Base-by-base conservation (phyloP, 2,797 vertebrate genomes). In the Geotrypetes seraphini region DNA sequence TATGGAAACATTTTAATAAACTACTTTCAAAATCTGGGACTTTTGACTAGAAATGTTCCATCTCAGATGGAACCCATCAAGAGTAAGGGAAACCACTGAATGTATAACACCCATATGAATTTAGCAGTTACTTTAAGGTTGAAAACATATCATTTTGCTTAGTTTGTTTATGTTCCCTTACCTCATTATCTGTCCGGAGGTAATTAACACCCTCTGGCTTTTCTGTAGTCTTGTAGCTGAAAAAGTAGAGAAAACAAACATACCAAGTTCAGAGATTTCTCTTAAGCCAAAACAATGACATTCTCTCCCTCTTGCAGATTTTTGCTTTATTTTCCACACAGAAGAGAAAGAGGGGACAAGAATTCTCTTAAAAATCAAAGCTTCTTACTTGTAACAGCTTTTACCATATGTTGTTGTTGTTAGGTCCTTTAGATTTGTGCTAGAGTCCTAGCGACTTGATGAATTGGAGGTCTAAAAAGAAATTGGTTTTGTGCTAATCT, bases 171-270 rank as follows among this genome's bases (percentile, higher is more conserved):
- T 11, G 18, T 14, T 25, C n/a, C 12, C 60, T 75, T 82, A 99
- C 96, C 92, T 97, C 96, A 37, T 97, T 92, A 15, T 92, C 89
- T 56, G 91, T 83, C 53, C 85, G 84, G 35, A 88, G 79, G 19
- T 92, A 96, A 42, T 92, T 90, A 39, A 88, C 86, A 1, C 80
- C 80, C 1, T 87, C 86, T 4, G 76, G 73, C 48, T 89, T 92
- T 30, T 81, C 79, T 32, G 91, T 81, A 57, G 79, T 74, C 57
- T 92, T 96, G 66, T 89, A 96, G 65, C 93, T 99, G 67, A 58
- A 63, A 68, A 63, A 68, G 16, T 68, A 41, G 73, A 10, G 57
- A 21, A 53, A 47, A 43, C 14, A 52, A 10, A 7, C 4, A n/a
- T 23, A 8, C n/a, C 23, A n/a, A 22, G n/a, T n/a, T 23, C 8